phyloP scores from a whole-genome alignment of 2,113 vertebrate genomes.

The Malurus cyaneus region DNA sequence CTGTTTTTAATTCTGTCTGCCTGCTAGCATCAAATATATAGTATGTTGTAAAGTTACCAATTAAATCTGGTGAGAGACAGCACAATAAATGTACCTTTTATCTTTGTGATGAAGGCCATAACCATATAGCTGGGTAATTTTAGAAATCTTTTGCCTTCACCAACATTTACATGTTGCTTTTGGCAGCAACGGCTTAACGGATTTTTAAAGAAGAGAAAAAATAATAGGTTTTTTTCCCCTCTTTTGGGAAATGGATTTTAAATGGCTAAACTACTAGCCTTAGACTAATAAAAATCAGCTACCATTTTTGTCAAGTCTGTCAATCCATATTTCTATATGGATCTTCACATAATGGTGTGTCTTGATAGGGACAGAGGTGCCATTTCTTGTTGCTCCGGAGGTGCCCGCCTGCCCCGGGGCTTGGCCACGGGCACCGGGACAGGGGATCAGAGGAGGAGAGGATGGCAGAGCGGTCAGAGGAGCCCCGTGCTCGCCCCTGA shows the following conservation, averaged over 20 bases:
- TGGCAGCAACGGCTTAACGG: slow-evolving; percentile 76
- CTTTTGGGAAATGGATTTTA: slow-evolving; percentile 81
- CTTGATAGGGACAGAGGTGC: slow-evolving; percentile 64
- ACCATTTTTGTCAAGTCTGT: slow-evolving; percentile 74
- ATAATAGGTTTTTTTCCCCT: slow-evolving; percentile 75
- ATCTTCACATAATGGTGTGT: slow-evolving; percentile 68
- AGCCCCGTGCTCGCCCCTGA: neutral
- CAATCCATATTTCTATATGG: slow-evolving; percentile 73
- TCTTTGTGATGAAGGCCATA: slow-evolving; percentile 77
- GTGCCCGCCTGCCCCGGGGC: slow-evolving; percentile 3
- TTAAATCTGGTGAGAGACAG: slow-evolving; percentile 80
- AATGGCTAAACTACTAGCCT: slow-evolving; percentile 84
- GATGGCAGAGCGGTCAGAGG: neutral
- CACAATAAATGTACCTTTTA: slow-evolving; percentile 84
- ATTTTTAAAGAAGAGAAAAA: slow-evolving; percentile 80
- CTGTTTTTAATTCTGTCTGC: slow-evolving; percentile 81
- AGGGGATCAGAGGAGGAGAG: neutral
- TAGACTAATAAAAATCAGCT: slow-evolving; percentile 78
- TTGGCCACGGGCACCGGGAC: neutral
- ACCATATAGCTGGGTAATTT: slow-evolving; percentile 75
- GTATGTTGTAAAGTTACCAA: slow-evolving; percentile 77
- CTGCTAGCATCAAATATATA: slow-evolving; percentile 78
- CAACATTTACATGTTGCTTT: slow-evolving; percentile 78
- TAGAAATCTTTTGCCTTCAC: slow-evolving; percentile 80
- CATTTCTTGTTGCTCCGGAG: slow-evolving; percentile 47